Evolutionary conservation across 1,140 invertebrate genomes (phyloP), one percentile per base, ranked within the genome.

Genomic region (Vollenhovia emeryi): DNA sequence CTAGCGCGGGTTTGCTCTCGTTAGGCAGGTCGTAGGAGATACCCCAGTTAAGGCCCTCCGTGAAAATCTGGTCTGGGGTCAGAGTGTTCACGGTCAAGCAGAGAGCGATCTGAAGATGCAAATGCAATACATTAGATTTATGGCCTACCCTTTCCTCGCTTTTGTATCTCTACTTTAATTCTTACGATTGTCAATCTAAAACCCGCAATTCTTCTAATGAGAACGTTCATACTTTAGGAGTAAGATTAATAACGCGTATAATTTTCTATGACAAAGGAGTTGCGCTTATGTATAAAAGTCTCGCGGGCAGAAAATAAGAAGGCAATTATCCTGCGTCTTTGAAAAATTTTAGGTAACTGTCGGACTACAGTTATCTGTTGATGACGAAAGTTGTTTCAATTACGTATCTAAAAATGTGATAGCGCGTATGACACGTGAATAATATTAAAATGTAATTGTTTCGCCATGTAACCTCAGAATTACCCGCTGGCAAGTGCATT

Each of bases 11-110:
- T 90, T 96, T 96, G 0, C 96, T 96, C 66, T 96, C 95, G 88
- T 97, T 96, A 1, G 97, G 97, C 55, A 97, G 91, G 89, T 97
- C 97, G 86, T 97, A 97, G 2, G 97, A 96, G 50, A 97, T 96
- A 66, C 97, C 97, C 97, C 97, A 97, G 93, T 97, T 97, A 5
- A 97, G 86, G 1, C 96, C 96, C 87, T 96, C 96, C 0, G 96
- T 96, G 89, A 96, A 97, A 64, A 96, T 95, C 48, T 96, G 95
- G 74, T 96, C 95, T 0, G 94, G 91, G 0, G 93, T 93, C 73
- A 94, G 86, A 15, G 96, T 95, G 88, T 96, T 96, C 3, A 96
- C 93, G 11, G 96, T 96, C 95, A 96, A 93, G 52, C 96, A 96
- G 1, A 95, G 93, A 0, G 96, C 96, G 73, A 96, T 94, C 96